Base-by-base conservation (phyloP, 2,888 invertebrate genomes). In the Sturmia bella region DNA sequence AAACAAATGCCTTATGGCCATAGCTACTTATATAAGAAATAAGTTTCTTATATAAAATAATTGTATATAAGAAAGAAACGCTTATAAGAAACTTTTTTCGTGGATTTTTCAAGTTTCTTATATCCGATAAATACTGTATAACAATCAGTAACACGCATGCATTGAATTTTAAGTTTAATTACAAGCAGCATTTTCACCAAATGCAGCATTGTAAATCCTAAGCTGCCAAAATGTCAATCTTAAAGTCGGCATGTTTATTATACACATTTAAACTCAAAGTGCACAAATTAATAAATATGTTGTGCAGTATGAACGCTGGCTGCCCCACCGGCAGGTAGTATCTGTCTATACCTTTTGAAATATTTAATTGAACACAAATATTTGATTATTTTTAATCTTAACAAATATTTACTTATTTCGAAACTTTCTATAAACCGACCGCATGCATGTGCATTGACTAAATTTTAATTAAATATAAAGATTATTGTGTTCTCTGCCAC, bases 401-500 rank as follows among this genome's bases (percentile, higher is more conserved):
- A 78, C 64, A 72, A 66, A 72, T 78, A 66, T 78, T 78, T 78
- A 57, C n/a, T 43, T 56, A 48, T 56, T 73, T 63, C 21, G 27
- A 43, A 41, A 56, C 21, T 19, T 48, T 56, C 32, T 56, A 37
- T n/a, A 63, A 64, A 70, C 81, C 74, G 48, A 70, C 81, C 74
- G 48, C 77, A 82, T 69, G 63, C 59, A 76, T 43, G 17, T 72
- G 50, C 52, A 70, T 72, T 69, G 64, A 61, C 64, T 70, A 52
- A 78, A 61, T 82, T 74, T 82, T 78, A 82, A 82, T 82, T 77
- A 82, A 82, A 74, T 78, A 59, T 82, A 74, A 74, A 78, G 64
- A 50, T 64, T 77, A 82, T 57, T 82, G 69, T 82, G 69, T 37
- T 52, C 19, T 64, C 32, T 69, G 45, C 61, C 73, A 81, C 73